phyloP scores from a whole-genome alignment of 64 coral and sea anemone genomes.

The Montipora sp. region DNA sequence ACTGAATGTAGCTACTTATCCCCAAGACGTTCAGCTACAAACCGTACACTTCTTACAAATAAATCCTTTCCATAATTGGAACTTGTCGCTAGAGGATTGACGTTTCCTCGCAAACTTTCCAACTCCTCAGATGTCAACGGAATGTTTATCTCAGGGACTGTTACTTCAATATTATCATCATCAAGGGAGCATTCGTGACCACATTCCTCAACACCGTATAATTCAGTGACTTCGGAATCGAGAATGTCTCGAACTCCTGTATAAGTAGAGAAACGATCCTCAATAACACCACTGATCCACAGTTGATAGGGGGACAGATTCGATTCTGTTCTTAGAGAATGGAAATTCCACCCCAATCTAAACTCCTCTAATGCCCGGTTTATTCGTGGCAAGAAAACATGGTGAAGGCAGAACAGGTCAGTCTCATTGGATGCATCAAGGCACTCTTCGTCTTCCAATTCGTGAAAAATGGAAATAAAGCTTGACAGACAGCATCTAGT shows the following conservation, averaged over 20 bases:
- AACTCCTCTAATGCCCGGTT: slow-evolving; percentile 55
- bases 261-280: slow-evolving; percentile 12
- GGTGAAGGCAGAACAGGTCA: slow-evolving; percentile 61
- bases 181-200: not conserved
- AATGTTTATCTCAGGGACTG: slow-evolving; percentile 1
- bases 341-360: slow-evolving; percentile 14
- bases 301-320: slow-evolving; percentile 32
- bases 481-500: slow-evolving; percentile 51
- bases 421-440: slow-evolving; percentile 48
- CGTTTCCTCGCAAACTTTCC: not conserved
- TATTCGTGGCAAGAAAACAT: slow-evolving; percentile 36
- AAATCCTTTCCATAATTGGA: not conserved
- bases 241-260: slow-evolving; percentile 24
- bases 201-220: slow-evolving; percentile 13
- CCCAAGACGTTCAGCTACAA: not conserved
- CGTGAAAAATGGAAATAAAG: slow-evolving; percentile 6
- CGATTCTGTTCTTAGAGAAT: too few species aligned
- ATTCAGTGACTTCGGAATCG: slow-evolving; percentile 20
- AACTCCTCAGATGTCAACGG: not conserved
- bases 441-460: slow-evolving; percentile 5
- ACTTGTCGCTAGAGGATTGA: not conserved
- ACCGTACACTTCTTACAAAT: not conserved
- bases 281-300: slow-evolving; percentile 28
- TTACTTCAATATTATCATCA: slow-evolving; percentile 15
- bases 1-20: too few species aligned